phyloP scores from a whole-genome alignment of 2,113 vertebrate genomes.

The Lethenteron reissneri region DNA sequence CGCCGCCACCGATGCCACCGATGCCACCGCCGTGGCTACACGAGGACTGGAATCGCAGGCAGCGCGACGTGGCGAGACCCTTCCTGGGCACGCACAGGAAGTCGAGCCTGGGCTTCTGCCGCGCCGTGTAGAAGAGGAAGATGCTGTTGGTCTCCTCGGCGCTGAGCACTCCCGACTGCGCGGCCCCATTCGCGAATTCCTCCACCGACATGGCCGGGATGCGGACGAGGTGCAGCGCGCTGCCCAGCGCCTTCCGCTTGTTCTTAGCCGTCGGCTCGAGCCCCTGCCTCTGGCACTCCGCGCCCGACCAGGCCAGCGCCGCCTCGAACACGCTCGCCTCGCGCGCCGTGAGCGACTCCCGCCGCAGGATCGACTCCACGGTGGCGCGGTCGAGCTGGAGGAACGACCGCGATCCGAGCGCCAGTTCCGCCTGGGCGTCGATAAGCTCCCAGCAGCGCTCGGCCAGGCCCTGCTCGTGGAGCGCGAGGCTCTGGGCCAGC shows the following conservation, averaged over 20 bases:
- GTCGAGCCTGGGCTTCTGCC: neutral
- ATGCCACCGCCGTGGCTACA: neutral
- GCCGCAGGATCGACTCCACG: neutral
- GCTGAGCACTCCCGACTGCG: conserved; percentile 2
- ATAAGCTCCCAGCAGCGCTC: neutral
- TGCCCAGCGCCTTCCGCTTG: neutral
- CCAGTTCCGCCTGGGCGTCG: neutral
- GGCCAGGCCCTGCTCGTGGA: neutral
- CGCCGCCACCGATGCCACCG: neutral
- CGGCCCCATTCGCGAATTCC: conserved; percentile 5
- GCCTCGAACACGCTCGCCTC: conserved; percentile 2
- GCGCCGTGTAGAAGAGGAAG: conserved; percentile 1
- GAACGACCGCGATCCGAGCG: conserved; percentile 3
- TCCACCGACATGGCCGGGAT: conserved; percentile 2
- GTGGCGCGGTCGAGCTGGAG: neutral
- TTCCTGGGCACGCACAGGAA: neutral
- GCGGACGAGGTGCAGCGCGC: neutral
- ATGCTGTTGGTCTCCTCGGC: conserved; percentile 3
- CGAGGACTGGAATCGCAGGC: conserved; percentile 1
- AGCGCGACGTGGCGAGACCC: neutral
- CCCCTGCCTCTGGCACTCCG: neutral
- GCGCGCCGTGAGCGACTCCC: neutral
- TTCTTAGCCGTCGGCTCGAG: neutral
- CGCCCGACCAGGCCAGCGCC: neutral
- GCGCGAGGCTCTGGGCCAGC: neutral